Base-by-base conservation (phyloP, 2,888 invertebrate genomes). In the Eucera pruinosa region DNA sequence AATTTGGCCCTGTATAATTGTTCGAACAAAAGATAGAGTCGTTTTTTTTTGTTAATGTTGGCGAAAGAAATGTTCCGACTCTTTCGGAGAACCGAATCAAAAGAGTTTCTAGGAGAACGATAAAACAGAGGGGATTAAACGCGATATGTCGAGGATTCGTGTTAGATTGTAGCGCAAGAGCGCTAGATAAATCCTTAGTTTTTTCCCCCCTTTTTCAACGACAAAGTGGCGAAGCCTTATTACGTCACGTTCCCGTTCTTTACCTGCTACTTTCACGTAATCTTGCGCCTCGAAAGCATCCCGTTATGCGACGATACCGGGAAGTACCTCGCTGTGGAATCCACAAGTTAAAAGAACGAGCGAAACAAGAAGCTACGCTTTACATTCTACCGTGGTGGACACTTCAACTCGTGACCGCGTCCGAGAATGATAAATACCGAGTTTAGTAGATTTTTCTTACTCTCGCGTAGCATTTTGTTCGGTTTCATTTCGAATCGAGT, bases 261-360 rank as follows among this genome's bases (percentile, higher is more conserved):
- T 23, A 15, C 20, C 15, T 23, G 15, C 13, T 36, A 55, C 15
- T 36, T 39, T 23, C 23, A 15, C 62, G 62, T 50, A 62, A 62
- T 62, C 48, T 62, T 39, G 50, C 48, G 62, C 48, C 48, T 62
- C 36, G 25, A 50, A 39, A 48, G 39, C 62, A 13, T 62, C 62
- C 62, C 62, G 62, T 62, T 62, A 50, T 39, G 39, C 48, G 50
- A 33, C 13, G 30, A 62, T 62, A 50, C 62, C n/a, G 15, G 23
- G 36, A 62, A 62, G 55, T 15, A 36, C 36, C 36, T 55, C 9
- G 20, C 23, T n/a, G n/a, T 15, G 55, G 55, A 39, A 55, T 39
- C 15, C 55, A 55, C 20, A 55, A 55, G 36, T 55, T 36, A 15
- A 23, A 55, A 36, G 23, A 55, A 55, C 36, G 23, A 9, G 36